Evolutionary conservation across 1,140 invertebrate genomes (phyloP), one percentile per base, ranked within the genome.

Genomic region (Hirudo medicinalis): DNA sequence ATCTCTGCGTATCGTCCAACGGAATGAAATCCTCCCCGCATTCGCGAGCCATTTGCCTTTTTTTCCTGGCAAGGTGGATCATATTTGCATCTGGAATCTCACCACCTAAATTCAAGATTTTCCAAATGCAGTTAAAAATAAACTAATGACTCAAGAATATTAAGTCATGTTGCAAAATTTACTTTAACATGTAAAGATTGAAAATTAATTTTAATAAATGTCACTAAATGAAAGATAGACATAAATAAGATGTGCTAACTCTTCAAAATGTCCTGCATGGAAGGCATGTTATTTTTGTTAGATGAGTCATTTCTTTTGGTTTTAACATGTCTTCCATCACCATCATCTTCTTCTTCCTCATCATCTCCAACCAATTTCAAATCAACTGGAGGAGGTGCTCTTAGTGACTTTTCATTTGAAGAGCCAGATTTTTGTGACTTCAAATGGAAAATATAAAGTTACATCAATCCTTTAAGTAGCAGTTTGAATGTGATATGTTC

Each of bases 81-180:
- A 93, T 89, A 54, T 91, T 92, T 15, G 94, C 92, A 86, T 97
- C 92, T 25, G 94, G 94, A 78, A 97, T 97, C 76, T 88, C 88
- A 67, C 93, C 94, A 82, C 86, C 87, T 88, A 74, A 68, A 69
- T 72, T 22, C 72, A 43, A 69, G 20, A 68, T 63, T 27, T 49
- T n/a, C 57, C 71, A 54, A 36, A 20, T 68, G 29, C 22, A 68
- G 11, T 25, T n/a, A 68, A 27, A n/a, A 68, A n/a, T 25, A n/a
- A 68, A 27, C 20, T 25, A 6, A 27, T 6, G 11, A 20, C 6
- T 25, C 20, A 36, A 25, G 32, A 32, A n/a, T 4, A 67, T 32
- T 6, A 67, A n/a, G 32, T 67, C n/a, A 5, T 9, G 9, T 9
- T 3, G 20, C 9, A 57, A n/a, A 57, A 3, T 2, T 25, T n/a